Percentiles rank a stretch among this genome's conserved stretches.
Evolutionary conservation across 2,113 vertebrate species (phyloP).

Genomic region (Eurypyga helias): DNA sequence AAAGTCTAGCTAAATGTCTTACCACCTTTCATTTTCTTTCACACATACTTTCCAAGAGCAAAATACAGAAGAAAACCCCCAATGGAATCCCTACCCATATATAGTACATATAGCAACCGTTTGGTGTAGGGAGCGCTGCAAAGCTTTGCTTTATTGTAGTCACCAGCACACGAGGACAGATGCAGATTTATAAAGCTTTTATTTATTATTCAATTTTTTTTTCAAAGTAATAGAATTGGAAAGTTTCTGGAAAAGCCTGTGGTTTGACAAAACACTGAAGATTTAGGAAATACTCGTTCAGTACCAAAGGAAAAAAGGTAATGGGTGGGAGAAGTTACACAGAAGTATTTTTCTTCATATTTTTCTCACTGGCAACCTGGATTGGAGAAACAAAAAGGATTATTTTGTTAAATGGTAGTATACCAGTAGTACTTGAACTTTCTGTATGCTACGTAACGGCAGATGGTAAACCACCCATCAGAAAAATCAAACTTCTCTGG

Average conservation of each 20-base stretch:
- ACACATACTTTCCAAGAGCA: not conserved
- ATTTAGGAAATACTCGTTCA: not conserved
- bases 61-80: rapidly evolving
- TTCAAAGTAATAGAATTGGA: not conserved
- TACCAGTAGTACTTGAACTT: not conserved
- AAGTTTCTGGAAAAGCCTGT: not conserved
- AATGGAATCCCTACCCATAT: not conserved
- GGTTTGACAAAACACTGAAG: not conserved
- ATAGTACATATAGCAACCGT: rapidly evolving
- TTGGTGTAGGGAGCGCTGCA: not conserved
- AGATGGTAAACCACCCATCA: not conserved
- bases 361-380: not conserved
- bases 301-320: not conserved
- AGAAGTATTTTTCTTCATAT: not conserved
- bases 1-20: not conserved
- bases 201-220: not conserved
- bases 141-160: not conserved
- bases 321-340: not conserved
- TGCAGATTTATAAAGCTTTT: constrained; percentile 48
- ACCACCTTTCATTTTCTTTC: not conserved
- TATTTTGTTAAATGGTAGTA: not conserved
- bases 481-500: not conserved
- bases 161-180: not conserved
- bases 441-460: not conserved
- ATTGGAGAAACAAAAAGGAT: not conserved